Evolutionary conservation across 64 coral and sea anemone species (phyloP).

Genomic region (Porites lutea): DNA sequence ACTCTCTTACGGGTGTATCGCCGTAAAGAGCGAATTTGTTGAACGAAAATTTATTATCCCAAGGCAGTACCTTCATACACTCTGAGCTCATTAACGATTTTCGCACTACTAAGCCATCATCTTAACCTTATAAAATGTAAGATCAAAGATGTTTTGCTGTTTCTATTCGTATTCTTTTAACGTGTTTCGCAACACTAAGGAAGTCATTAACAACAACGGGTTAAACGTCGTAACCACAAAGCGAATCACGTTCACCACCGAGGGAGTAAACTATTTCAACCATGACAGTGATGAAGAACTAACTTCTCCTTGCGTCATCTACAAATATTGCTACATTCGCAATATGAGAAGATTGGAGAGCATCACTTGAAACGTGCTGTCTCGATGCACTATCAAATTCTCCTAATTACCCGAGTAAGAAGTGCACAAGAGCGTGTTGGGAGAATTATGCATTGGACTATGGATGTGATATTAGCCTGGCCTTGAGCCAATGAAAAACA

Average conservation of each 20-base stretch:
- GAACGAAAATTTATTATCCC: too few relatives aligned
- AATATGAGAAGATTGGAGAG: not conserved
- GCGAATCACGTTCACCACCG: not conserved
- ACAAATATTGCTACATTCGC: not conserved
- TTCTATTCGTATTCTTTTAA: conserved; percentile 14
- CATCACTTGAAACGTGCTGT: not conserved
- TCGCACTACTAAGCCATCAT: too few relatives aligned
- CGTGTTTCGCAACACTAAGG: conserved; percentile 6
- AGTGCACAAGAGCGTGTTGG: not conserved
- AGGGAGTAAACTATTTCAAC: not conserved
- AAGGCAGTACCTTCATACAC: too few relatives aligned
- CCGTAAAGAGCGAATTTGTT: too few relatives aligned
- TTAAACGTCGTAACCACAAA: not conserved
- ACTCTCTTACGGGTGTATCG: too few relatives aligned
- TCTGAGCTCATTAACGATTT: too few relatives aligned
- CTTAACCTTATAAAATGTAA: too few relatives aligned
- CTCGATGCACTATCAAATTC: conserved; percentile 6
- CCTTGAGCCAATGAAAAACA: not conserved
- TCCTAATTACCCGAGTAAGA: not conserved
- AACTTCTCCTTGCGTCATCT: not conserved
- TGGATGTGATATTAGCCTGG: not conserved
- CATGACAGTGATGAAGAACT: not conserved
- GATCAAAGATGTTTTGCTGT: not conserved
- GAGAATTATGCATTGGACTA: not conserved
- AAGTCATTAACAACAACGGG: conserved; percentile 10